Evolutionary conservation across 2,888 invertebrate species (phyloP), one percentile per base, ranked within the genome.

Genomic region (Agelastica alni): DNA sequence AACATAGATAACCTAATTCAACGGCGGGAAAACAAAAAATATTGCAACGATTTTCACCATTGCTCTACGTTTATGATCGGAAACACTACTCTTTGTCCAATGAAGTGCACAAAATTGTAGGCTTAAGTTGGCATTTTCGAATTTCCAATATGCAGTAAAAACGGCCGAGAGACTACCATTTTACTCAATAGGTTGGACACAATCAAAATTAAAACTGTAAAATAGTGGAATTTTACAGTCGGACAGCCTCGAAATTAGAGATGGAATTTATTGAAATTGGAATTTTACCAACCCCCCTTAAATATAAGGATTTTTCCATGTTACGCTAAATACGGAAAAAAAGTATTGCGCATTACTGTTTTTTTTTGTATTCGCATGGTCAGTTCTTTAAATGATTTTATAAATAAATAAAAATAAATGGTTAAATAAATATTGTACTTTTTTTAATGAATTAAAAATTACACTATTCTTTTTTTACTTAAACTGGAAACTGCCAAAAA

Each of bases 131-230:
- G 46, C 17, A 37, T 46, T 46, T 36, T 9, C 37, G 10, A 16
- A 37, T 37, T 46, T 46, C 46, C 46, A 46, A 46, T 46, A 46
- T 46, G 46, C 46, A 46, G 46, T 46, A 46, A 46, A 46, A 46
- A 46, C 46, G 13, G 14, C 20, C 17, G 22, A 37, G 46, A 46
- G 20, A 17, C 46, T 7, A 28, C 16, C 26, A 22, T 20, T 46
- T 46, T 36, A 36, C 26, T 7, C 17, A 22, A 37, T 37, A 46
- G 46, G 36, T 47, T 55, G 56, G 65, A 59, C 63, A 59, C 57
- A 51, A 43, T 51, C 51, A 55, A 64, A 65, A 63, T 65, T 62
- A 65, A 65, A 62, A 62, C 64, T 48, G 55, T 65, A 63, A 65
- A 65, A 61, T 61, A 48, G 53, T 26, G 16, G 46, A 28, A 12